These are phyloP conservation scores for Drosophila monieri DNA, from an alignment of 2,888 invertebrate genomes.

Conservation along the genomic window DNA sequence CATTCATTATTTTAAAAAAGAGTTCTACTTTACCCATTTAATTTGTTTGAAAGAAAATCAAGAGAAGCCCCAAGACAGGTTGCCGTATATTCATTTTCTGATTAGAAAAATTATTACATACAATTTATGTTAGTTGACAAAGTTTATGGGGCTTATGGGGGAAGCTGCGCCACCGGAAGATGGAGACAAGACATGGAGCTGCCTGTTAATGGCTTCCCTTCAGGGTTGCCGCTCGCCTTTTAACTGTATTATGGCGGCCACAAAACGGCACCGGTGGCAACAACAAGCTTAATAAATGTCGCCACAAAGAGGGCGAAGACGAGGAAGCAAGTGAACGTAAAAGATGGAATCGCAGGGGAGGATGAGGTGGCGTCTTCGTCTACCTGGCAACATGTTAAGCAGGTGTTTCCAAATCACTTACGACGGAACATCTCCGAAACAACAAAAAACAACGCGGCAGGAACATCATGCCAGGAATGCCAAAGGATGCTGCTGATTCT, in stretches of 20 bases:
- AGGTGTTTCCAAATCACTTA: conserved; percentile 79
- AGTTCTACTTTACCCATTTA: neutral
- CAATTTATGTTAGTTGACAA: conserved; percentile 73
- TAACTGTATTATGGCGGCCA: conserved; percentile 69
- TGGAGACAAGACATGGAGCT: conserved; percentile 53
- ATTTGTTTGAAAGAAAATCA: neutral
- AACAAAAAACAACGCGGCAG: conserved; percentile 15
- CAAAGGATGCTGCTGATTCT: conserved; percentile 42
- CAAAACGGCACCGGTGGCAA: conserved; percentile 51
- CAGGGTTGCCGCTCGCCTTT: conserved; percentile 50
- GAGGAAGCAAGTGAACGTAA: conserved; percentile 31
- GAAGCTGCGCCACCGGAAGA: conserved; percentile 15
- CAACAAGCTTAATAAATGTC: conserved; percentile 74
- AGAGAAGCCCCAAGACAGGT: conserved; percentile 1
- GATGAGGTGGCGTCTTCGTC: conserved; percentile 25
- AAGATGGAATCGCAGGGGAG: conserved; percentile 3
- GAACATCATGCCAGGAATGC: conserved; percentile 33
- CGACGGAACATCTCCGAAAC: conserved; percentile 61
- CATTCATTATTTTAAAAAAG: neutral
- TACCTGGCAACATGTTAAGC: conserved; percentile 73
- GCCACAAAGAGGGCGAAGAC: conserved; percentile 55
- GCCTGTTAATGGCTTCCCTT: conserved; percentile 76
- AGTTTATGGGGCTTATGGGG: conserved; percentile 43
- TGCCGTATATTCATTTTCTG: conserved; percentile 65
- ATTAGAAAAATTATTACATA: conserved; percentile 76